phyloP scores from a whole-genome alignment of 1,140 invertebrate genomes.

The Hylaeus anthracinus region DNA sequence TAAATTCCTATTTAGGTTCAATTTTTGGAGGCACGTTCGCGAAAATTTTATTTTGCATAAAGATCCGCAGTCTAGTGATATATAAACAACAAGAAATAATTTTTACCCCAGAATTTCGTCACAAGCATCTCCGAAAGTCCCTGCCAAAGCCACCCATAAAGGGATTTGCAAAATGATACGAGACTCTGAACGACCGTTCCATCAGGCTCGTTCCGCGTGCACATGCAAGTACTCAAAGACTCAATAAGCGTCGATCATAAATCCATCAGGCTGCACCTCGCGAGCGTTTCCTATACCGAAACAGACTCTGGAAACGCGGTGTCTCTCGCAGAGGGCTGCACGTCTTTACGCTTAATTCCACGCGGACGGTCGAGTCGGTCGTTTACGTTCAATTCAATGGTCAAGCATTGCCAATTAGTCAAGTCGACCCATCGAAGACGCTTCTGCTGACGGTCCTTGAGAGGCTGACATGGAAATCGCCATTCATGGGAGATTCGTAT shows the following conservation, averaged over 20 bases:
- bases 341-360: slow-evolving; percentile 49
- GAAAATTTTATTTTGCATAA: too few species aligned
- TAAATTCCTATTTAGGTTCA: too few species aligned
- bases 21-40: too few species aligned
- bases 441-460: slow-evolving; percentile 35
- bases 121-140: neutral
- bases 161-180: neutral
- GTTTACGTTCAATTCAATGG: slow-evolving; percentile 57
- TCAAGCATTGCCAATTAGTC: slow-evolving; percentile 74
- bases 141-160: neutral
- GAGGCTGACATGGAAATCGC: neutral
- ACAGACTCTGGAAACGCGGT: neutral
- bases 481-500: neutral
- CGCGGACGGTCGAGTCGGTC: slow-evolving; percentile 30
- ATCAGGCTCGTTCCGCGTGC: neutral
- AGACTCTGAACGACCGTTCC: neutral
- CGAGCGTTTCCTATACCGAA: slow-evolving; percentile 1
- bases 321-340: neutral
- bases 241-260: slow-evolving; percentile 19
- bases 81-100: too few species aligned
- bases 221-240: neutral
- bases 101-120: neutral
- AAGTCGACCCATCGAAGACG: slow-evolving; percentile 55
- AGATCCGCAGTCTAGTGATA: too few species aligned
- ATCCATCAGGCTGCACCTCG: neutral